Conservation (phyloP, 2,113 vertebrate species). For the Siphamia tubifer region DNA sequence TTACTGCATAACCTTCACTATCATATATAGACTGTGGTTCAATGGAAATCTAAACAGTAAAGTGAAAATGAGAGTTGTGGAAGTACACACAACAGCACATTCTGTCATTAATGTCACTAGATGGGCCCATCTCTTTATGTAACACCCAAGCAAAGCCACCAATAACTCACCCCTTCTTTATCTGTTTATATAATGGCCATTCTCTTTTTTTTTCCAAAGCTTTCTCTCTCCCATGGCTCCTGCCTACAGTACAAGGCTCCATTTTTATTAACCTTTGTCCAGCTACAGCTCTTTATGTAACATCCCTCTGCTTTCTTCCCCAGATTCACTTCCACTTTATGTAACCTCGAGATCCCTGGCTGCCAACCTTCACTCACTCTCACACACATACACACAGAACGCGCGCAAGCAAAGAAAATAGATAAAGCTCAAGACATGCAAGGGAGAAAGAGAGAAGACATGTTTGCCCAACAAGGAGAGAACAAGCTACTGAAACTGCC, state of each 20-base stretch:
- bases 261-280: slow-evolving; percentile 80
- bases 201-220: slow-evolving; percentile 43
- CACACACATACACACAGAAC: neutral
- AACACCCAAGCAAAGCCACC: slow-evolving; percentile 67
- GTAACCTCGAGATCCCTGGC: slow-evolving; percentile 62
- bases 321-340: slow-evolving; percentile 70
- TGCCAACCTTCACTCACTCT: slow-evolving; percentile 36
- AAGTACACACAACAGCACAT: neutral
- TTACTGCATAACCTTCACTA: neutral
- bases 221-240: slow-evolving; percentile 46
- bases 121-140: slow-evolving; percentile 66
- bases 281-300: slow-evolving; percentile 77
- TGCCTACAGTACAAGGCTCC: slow-evolving; percentile 65
- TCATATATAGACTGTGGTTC: too few relatives aligned
- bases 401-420: neutral
- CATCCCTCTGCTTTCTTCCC: slow-evolving; percentile 62
- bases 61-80: neutral
- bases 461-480: slow-evolving; percentile 6
- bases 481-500: slow-evolving; percentile 7
- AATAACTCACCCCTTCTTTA: slow-evolving; percentile 71
- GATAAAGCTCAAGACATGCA: slow-evolving; percentile 14
- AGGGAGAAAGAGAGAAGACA: neutral
- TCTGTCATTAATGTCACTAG: slow-evolving; percentile 30
- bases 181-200: slow-evolving; percentile 76
- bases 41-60: too few relatives aligned